Base-by-base conservation (phyloP, 2,113 vertebrate genomes). In the Hyaena hyaena region DNA sequence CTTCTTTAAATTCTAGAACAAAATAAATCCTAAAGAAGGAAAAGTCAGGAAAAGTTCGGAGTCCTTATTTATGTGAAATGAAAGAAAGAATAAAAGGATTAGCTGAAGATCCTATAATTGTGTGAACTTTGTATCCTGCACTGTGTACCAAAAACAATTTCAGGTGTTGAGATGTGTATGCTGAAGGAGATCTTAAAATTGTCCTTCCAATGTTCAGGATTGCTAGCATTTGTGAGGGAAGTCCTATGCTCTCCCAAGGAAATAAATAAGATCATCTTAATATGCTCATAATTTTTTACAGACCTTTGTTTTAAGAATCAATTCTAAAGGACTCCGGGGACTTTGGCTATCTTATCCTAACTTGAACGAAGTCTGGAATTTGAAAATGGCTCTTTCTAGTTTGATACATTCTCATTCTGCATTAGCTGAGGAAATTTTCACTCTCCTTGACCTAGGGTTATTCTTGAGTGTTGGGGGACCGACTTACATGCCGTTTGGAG, bases 281-380 rank as follows among this genome's bases (percentile, higher is more conserved):
- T 93, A n/a, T 43, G 19, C 58, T 93, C n/a, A 81, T 94, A 66
- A 83, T 86, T 87, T 80, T 96, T 96, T 95, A 85, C 45, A 90
- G 61, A 81, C 15, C 24, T 96, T 87, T 96, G 73, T 65, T 92
- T 97, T 80, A 94, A 77, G 43, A 95, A 69, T 95, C 95, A 68
- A 33, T 90, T 90, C 73, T 87, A 82, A 79, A 82, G n/a, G 79
- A 91, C 66, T 91, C 43, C 50, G 35, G 61, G 50, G 76, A 94
- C 43, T 88, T 90, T 58, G 58, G 45, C 23, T 88, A 61, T 35
- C 35, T 14, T 87, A 82, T 35, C 26, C 16, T 90, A 86, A 89
- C 28, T 61, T 87, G 12, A 63, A n/a, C 88, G 76, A 97, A 88
- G 23, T 68, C 87, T 66, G 81, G 39, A 93, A 69, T 96, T 84